A percentile compares a stretch with the other conserved stretches of the same genome.
Evolutionary conservation across 2,113 vertebrate species (phyloP).

Genomic region (Antechinus stuartii): DNA sequence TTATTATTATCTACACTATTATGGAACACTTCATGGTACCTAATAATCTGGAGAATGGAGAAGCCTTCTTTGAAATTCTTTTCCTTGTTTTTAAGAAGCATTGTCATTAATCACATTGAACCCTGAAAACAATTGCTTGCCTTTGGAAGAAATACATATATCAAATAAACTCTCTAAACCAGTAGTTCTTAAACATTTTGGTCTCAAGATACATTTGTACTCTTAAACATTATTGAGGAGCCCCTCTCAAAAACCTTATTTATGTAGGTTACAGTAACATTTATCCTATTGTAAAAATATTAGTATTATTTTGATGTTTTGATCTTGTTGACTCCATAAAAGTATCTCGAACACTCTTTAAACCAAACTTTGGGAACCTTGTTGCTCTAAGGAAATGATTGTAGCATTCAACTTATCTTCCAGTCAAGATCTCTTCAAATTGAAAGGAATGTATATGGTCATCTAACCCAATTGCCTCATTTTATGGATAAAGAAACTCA

Average conservation of each 20-base stretch:
- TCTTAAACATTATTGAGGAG: background rate
- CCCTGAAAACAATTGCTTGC: background rate
- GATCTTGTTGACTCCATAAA: too few relatives aligned
- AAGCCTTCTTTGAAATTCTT: background rate
- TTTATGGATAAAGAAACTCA: background rate
- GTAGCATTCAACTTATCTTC: background rate
- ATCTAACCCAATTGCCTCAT: background rate
- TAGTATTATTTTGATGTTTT: too few relatives aligned
- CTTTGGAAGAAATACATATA: background rate
- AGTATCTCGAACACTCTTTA: background rate
- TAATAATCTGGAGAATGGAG: background rate
- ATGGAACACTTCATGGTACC: background rate
- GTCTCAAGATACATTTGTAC: background rate
- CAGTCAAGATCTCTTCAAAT: background rate
- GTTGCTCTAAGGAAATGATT: background rate
- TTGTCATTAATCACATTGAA: background rate
- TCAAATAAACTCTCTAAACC: background rate
- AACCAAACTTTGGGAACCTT: background rate
- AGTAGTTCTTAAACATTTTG: background rate
- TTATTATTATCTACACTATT: background rate
- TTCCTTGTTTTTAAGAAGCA: background rate
- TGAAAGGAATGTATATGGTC: background rate
- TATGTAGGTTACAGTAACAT: too few relatives aligned
- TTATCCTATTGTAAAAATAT: too few relatives aligned
- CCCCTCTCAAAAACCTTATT: background rate